Evolutionary conservation across 2,888 invertebrate genomes (phyloP).

Genomic region (Pristionchus exspectatus): DNA sequence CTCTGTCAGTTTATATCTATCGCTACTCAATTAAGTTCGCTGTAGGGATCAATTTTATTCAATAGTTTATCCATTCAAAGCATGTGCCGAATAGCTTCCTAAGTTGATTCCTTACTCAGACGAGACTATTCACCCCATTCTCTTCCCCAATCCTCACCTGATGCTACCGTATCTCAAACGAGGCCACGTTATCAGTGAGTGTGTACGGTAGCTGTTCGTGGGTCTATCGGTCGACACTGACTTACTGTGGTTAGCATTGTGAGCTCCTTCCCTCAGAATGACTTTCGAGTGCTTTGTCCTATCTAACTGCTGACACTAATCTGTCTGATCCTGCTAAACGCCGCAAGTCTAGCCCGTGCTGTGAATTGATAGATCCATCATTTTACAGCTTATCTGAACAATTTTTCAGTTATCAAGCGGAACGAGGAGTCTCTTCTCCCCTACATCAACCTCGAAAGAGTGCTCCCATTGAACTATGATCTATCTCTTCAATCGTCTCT

Average conservation of each 20-base stretch:
- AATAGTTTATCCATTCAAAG: not conserved
- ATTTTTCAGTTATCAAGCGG: conserved; percentile 16
- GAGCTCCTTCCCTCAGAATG: conserved; percentile 53
- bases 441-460: conserved; percentile 65
- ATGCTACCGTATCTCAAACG: conserved; percentile 15
- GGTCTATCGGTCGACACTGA: not conserved
- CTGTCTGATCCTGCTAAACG: not conserved
- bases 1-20: not conserved
- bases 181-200: conserved; percentile 34
- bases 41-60: not conserved
- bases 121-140: not conserved
- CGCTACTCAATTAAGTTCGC: not conserved
- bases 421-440: conserved; percentile 59
- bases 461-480: conserved; percentile 67
- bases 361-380: not conserved
- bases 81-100: not conserved
- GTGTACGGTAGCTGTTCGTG: conserved; percentile 3
- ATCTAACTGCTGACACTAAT: conserved; percentile 22
- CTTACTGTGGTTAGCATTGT: conserved; percentile 48
- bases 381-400: not conserved
- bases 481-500: not conserved
- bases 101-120: conserved; percentile 14
- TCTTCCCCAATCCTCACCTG: conserved; percentile 15
- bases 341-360: conserved; percentile 17
- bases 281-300: conserved; percentile 27